Evolutionary conservation across 2,113 vertebrate species (phyloP).

Genomic region (Rhinolophus sinicus): DNA sequence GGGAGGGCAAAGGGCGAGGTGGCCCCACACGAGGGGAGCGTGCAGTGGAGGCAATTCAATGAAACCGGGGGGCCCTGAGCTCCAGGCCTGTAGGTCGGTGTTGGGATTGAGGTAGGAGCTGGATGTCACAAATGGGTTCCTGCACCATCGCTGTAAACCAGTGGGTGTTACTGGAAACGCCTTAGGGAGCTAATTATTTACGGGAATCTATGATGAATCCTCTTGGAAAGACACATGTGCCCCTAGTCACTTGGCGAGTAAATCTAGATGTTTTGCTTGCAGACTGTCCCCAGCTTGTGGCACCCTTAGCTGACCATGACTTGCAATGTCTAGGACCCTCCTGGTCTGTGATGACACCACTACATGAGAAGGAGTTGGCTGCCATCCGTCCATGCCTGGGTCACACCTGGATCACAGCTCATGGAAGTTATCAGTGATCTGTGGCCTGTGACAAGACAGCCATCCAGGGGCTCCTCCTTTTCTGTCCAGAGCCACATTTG

Average conservation of each 20-base stretch:
- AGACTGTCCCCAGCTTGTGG: not conserved
- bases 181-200: not conserved
- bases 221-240: not conserved
- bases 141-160: accelerated
- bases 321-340: not conserved
- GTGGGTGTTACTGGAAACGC: not conserved
- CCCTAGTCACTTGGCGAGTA: not conserved
- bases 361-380: not conserved
- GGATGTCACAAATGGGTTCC: not conserved
- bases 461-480: not conserved
- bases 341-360: not conserved
- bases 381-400: not conserved
- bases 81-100: accelerated
- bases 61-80: not conserved
- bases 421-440: not conserved
- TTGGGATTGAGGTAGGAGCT: not conserved
- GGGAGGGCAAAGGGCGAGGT: accelerated
- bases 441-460: not conserved
- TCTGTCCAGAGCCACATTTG: not conserved
- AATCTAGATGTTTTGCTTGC: not conserved
- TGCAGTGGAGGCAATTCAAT: too few species aligned
- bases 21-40: not conserved
- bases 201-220: not conserved
- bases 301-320: not conserved
- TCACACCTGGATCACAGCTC: not conserved